Conservation (phyloP, 2,113 vertebrate species). For the Corvus cornix region DNA sequence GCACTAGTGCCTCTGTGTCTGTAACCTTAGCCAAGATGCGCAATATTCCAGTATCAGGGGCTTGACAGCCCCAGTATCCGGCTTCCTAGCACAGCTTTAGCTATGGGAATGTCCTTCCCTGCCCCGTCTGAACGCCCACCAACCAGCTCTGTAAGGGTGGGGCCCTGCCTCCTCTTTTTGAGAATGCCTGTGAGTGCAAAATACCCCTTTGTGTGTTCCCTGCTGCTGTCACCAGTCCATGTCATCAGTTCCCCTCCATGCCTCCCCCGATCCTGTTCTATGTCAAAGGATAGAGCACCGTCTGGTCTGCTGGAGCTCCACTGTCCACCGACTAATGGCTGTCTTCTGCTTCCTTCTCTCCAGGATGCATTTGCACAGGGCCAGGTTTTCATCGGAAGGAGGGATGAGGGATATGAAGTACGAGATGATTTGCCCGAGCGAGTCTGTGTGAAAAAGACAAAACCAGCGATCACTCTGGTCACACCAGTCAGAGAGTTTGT, state of each 20-base stretch:
- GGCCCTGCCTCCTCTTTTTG: neutral
- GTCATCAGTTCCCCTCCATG: fast-evolving
- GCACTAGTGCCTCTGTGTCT: neutral
- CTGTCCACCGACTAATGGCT: neutral
- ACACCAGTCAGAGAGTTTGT: slow-evolving; percentile 84
- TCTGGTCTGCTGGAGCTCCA: neutral
- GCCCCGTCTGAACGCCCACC: neutral
- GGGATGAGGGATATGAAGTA: slow-evolving; percentile 80
- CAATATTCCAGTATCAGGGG: neutral
- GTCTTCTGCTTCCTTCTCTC: neutral
- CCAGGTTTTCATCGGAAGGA: slow-evolving; percentile 84
- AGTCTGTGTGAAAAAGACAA: slow-evolving; percentile 81
- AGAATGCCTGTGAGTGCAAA: neutral
- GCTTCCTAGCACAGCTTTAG: neutral
- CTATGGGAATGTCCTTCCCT: neutral
- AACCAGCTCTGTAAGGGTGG: neutral
- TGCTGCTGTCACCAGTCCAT: neutral
- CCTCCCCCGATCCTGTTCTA: neutral
- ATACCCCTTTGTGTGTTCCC: neutral
- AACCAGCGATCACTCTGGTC: slow-evolving; percentile 76
- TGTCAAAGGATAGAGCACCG: neutral
- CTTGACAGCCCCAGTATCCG: neutral
- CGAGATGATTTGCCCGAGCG: slow-evolving; percentile 72
- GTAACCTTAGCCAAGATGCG: neutral
- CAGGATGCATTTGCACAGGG: slow-evolving; percentile 89